Conservation (phyloP, 2,113 vertebrate species). For the Sinosuthora webbiana region DNA sequence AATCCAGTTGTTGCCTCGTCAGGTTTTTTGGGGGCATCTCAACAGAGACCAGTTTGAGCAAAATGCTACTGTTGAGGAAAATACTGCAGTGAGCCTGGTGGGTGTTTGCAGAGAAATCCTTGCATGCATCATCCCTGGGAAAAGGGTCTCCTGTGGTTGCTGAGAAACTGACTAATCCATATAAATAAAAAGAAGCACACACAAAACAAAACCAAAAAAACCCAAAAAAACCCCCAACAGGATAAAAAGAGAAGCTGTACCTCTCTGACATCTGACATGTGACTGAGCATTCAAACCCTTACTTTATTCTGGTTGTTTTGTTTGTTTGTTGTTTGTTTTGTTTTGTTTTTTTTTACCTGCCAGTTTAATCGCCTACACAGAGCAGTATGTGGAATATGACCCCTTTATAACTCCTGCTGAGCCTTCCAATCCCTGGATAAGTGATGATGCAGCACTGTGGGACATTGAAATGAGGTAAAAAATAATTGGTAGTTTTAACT, state of each 20-base stretch:
- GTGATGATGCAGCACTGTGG: conserved; percentile 88
- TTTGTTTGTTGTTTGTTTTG: background rate
- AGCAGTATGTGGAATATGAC: conserved; percentile 93
- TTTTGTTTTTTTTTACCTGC: background rate
- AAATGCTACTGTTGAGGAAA: background rate
- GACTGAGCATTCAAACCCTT: background rate
- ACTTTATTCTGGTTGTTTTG: background rate
- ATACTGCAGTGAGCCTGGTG: background rate
- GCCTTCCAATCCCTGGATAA: conserved; percentile 94
- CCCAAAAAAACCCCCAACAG: too few relatives aligned
- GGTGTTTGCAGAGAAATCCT: background rate
- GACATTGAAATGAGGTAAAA: conserved; percentile 90
- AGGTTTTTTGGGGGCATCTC: background rate
- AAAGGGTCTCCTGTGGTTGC: background rate
- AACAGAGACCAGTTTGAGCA: background rate
- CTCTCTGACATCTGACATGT: background rate
- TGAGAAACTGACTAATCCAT: background rate
- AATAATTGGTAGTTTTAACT: background rate
- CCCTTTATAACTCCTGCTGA: conserved; percentile 86
- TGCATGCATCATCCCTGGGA: background rate
- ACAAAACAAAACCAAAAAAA: background rate
- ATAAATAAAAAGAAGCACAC: background rate
- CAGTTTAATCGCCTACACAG: conserved; percentile 90
- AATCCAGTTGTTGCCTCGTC: background rate
- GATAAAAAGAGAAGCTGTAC: background rate